Conservation (phyloP, 2,797 vertebrate species). For the Spheniscus humboldti region DNA sequence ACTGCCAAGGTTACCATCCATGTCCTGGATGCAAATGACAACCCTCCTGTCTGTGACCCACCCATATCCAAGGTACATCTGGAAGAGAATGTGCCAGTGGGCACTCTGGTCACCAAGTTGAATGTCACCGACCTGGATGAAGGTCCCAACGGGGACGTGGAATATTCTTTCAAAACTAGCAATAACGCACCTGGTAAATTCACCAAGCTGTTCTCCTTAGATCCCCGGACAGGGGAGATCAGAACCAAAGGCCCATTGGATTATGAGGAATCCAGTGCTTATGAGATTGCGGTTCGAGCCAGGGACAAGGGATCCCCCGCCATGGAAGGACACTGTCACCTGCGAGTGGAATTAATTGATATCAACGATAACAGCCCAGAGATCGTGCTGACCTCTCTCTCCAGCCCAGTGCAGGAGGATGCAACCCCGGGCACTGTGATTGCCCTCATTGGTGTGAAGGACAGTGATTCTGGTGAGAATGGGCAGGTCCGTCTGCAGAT, state of each 20-base stretch:
- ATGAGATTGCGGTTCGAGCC: slow-evolving; percentile 64
- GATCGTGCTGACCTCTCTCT: slow-evolving; percentile 63
- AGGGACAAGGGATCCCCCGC: slow-evolving; percentile 69
- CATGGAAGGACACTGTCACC: slow-evolving; percentile 70
- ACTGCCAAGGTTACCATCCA: slow-evolving; percentile 60
- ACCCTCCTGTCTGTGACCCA: slow-evolving; percentile 64
- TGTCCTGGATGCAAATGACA: slow-evolving; percentile 70
- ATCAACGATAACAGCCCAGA: slow-evolving; percentile 72
- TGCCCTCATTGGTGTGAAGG: slow-evolving; percentile 79
- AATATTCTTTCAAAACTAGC: slow-evolving; percentile 78
- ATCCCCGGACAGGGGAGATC: slow-evolving; percentile 65
- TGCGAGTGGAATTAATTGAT: slow-evolving; percentile 69
- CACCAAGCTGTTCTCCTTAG: slow-evolving; percentile 59
- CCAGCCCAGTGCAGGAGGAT: slow-evolving; percentile 71
- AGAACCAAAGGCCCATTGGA: slow-evolving; percentile 58
- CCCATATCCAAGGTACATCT: slow-evolving; percentile 63
- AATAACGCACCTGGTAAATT: slow-evolving; percentile 66
- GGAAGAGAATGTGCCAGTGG: slow-evolving; percentile 58
- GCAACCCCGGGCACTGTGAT: slow-evolving; percentile 76
- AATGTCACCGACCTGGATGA: slow-evolving; percentile 70
- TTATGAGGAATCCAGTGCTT: slow-evolving; percentile 65
- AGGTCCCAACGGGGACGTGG: slow-evolving; percentile 67
- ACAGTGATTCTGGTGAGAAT: slow-evolving; percentile 76
- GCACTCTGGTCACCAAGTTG: slow-evolving; percentile 64
- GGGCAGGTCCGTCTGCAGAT: slow-evolving; percentile 72